These are phyloP conservation scores for Ornithorhynchus anatinus DNA, from an alignment of 2,113 vertebrate genomes.

Conservation along the genomic window DNA sequence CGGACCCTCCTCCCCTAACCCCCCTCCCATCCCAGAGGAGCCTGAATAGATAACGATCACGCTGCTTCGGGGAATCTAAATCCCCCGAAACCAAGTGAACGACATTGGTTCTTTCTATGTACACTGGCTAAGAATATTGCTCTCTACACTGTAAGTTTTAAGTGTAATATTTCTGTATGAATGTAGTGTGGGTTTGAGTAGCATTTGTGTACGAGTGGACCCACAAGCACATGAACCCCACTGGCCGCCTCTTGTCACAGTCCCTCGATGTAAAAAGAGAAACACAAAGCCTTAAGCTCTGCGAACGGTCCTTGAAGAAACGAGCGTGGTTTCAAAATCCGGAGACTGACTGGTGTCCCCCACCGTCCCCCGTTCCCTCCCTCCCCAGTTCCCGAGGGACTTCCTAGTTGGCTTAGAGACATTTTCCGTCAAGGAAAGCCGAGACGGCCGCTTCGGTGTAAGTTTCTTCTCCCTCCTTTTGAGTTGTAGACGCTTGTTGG, in stretches of 20 bases:
- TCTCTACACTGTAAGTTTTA: conserved; percentile 97
- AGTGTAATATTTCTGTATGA: conserved; percentile 87
- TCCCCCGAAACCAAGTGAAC: conserved; percentile 68
- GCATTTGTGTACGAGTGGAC: conserved; percentile 76
- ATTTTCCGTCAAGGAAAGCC: conserved; percentile 78
- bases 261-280: conserved; percentile 72
- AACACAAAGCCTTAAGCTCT: conserved; percentile 97
- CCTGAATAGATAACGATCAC: conserved; percentile 81
- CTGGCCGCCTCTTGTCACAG: conserved; percentile 76
- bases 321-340: conserved; percentile 83
- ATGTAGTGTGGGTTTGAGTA: conserved; percentile 81
- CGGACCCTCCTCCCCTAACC: background rate
- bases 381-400: conserved; percentile 61
- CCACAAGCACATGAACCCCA: conserved; percentile 80
- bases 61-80: conserved; percentile 88
- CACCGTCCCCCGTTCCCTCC: conserved; percentile 2
- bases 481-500: conserved; percentile 81
- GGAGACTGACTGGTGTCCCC: conserved; percentile 23
- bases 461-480: conserved; percentile 72
- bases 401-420: conserved; percentile 84
- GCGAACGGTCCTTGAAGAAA: conserved; percentile 82
- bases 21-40: conserved; percentile 16
- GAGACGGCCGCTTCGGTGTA: conserved; percentile 82
- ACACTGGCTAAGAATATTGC: conserved; percentile 96
- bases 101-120: conserved; percentile 87